These are phyloP conservation scores for Nymphalis polychloros DNA, from an alignment of 2,888 invertebrate species.

Conservation along the genomic window DNA sequence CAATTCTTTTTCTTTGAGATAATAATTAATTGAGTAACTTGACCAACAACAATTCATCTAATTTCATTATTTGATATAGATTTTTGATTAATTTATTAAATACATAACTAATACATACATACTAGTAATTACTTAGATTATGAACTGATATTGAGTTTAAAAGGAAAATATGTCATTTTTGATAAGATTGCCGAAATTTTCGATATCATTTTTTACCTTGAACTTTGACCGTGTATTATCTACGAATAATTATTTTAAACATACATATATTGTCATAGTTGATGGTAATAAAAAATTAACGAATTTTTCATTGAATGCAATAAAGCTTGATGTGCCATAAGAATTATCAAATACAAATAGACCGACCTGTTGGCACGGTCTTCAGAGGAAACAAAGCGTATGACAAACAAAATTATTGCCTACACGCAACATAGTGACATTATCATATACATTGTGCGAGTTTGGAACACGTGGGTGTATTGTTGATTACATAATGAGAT, in stretches of 20 bases:
- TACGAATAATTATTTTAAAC: background rate
- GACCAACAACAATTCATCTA: too few species aligned
- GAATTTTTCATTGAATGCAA: background rate
- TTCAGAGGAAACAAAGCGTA: conserved; percentile 59
- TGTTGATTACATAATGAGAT: conserved; percentile 35
- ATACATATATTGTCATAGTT: background rate
- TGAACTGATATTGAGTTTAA: too few species aligned
- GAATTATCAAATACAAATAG: conserved; percentile 51
- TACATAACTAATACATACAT: too few species aligned
- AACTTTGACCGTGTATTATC: background rate
- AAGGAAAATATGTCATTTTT: too few species aligned
- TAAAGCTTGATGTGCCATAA: conserved; percentile 9
- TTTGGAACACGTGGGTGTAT: conserved; percentile 47
- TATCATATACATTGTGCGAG: conserved; percentile 55
- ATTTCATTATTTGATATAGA: too few species aligned
- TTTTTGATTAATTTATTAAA: too few species aligned
- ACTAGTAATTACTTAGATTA: too few species aligned
- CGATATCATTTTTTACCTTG: background rate
- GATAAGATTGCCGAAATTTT: background rate
- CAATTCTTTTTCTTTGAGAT: too few species aligned
- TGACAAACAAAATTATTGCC: conserved; percentile 59
- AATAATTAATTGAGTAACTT: too few species aligned
- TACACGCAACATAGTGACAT: conserved; percentile 49
- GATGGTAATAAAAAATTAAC: background rate
- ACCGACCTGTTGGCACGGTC: conserved; percentile 58